These are phyloP conservation scores for Eretmocerus hayati DNA, from an alignment of 2,888 invertebrate species.

Conservation along the genomic window DNA sequence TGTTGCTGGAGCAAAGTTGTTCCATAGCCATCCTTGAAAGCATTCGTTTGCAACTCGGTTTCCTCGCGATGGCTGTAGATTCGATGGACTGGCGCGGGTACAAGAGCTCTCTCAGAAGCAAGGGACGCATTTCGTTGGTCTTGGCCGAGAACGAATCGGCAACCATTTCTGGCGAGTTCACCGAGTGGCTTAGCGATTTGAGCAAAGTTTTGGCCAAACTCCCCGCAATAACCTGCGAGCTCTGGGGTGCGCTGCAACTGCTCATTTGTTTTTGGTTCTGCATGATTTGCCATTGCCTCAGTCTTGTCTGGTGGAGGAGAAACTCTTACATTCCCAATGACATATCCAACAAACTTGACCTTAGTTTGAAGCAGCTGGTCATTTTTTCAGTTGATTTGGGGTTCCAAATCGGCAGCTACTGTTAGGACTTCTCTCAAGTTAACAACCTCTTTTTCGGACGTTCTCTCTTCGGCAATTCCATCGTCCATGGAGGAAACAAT, in stretches of 20 bases:
- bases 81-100: constrained; percentile 1
- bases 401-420: neutral
- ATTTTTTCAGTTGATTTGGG: neutral
- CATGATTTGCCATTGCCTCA: neutral
- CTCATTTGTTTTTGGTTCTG: neutral
- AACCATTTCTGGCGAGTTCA: constrained; percentile 2
- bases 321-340: neutral
- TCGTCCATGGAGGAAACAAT: neutral
- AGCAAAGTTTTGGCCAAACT: constrained; percentile 2
- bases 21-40: constrained; percentile 16
- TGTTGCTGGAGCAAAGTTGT: constrained; percentile 25
- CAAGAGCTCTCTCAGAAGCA: constrained; percentile 13
- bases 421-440: neutral
- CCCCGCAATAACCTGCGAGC: constrained; percentile 1
- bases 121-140: constrained; percentile 15
- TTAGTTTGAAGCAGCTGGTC: neutral
- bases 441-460: neutral
- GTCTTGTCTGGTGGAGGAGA: neutral
- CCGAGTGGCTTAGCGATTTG: constrained; percentile 1
- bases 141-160: constrained; percentile 16
- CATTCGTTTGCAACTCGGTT: constrained; percentile 26
- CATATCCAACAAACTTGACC: neutral
- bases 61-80: constrained; percentile 16
- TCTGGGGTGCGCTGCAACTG: constrained; percentile 6
- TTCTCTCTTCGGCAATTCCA: neutral